Evolutionary conservation across 2,113 vertebrate genomes (phyloP), one percentile per base, ranked within the genome.

Genomic region (Lepisosteus osseus): DNA sequence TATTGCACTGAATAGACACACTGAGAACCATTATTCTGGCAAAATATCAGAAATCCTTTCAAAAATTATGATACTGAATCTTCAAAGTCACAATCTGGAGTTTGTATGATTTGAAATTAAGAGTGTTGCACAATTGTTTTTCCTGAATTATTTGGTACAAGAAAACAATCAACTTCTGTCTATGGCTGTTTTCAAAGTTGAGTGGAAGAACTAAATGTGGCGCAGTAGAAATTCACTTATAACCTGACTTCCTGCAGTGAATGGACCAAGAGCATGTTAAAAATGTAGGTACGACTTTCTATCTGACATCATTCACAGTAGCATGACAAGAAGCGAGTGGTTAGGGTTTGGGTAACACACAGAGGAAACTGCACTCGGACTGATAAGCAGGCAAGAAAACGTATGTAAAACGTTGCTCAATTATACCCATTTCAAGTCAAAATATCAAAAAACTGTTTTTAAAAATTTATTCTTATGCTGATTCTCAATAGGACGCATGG

Each of bases 251-350:
- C 93, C 93, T 94, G 91, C 88, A 85, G 86, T 90, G 88, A 80
- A 80, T 77, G 82, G 86, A 83, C 82, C 87, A 86, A 71, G 74
- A 29, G 74, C 62, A 79, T 80, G 62, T 80, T 86, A 67, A 84
- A 90, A 89, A 90, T 90, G 89, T 94, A 88, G 78, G 87, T 79
- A 83, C 86, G 88, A 86, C 86, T 78, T 78, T 65, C 88, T 72
- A 73, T 90, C 82, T 93, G 92, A 95, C 95, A 92, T 94, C 91
- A 94, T 87, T 82, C 61, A 80, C 72, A 80, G 72, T 80, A 84
- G 59, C 76, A 83, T 61, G 70, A 83, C 78, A 72, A 82, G 83
- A 87, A 73, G 83, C 7, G 0, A 90, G 87, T 86, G 87, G 93
- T 91, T 87, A 84, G 85, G 74, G 80, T 86, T 85, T 84, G 88